Evolutionary conservation across 2,888 invertebrate genomes (phyloP).

Genomic region (Myopa testacea): DNA sequence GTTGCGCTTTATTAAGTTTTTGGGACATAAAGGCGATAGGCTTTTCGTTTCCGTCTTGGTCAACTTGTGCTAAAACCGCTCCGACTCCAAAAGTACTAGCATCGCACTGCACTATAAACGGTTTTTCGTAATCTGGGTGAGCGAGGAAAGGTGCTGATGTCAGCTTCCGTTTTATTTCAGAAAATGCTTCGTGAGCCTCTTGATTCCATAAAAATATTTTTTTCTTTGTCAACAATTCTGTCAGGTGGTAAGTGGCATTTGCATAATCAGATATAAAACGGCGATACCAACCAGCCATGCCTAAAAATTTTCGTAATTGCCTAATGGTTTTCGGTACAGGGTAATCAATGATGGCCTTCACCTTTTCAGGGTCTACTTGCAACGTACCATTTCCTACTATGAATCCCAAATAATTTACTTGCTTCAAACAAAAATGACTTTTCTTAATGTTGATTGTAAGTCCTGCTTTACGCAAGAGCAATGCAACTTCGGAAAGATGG

Average conservation of each 20-base stretch:
- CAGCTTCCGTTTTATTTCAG: slow-evolving; percentile 20
- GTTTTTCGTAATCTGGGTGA: slow-evolving; percentile 38
- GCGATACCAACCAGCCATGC: slow-evolving; percentile 33
- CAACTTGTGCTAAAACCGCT: background rate
- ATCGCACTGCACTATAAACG: slow-evolving; percentile 29
- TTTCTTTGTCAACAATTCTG: slow-evolving; percentile 18
- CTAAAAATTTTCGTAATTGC: slow-evolving; percentile 32
- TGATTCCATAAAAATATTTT: slow-evolving; percentile 14
- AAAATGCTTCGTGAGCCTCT: slow-evolving; percentile 25
- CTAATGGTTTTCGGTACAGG: slow-evolving; percentile 25
- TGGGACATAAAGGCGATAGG: slow-evolving; percentile 7
- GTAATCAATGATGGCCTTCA: slow-evolving; percentile 26
- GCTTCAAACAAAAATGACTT: background rate
- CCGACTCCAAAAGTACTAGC: slow-evolving; percentile 26
- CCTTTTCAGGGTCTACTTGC: slow-evolving; percentile 26
- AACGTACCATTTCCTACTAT: slow-evolving; percentile 27
- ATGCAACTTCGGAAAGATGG: slow-evolving; percentile 14
- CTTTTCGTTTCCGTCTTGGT: background rate
- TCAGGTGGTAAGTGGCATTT: background rate
- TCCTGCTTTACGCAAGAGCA: slow-evolving; percentile 18
- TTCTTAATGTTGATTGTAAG: background rate
- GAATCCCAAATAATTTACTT: slow-evolving; percentile 2
- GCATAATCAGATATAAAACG: slow-evolving; percentile 28
- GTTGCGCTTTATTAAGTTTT: slow-evolving; percentile 18
- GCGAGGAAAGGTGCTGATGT: slow-evolving; percentile 36